A percentile compares a stretch with the other conserved stretches of the same genome.
phyloP scores from a whole-genome alignment of 1,140 invertebrate genomes.

The Melanaphis sacchari region DNA sequence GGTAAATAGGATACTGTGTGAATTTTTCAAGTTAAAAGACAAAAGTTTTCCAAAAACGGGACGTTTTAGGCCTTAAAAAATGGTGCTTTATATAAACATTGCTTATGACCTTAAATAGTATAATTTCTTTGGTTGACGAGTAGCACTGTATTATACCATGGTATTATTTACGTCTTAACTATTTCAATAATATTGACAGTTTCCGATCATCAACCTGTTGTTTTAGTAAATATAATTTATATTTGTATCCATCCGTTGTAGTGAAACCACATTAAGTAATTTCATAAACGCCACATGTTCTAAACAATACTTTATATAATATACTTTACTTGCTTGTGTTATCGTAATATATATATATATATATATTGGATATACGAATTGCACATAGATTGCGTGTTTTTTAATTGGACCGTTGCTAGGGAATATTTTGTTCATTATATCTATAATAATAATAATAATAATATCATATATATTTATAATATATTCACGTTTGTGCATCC shows the following conservation, averaged over 20 bases:
- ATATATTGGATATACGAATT: background rate
- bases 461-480: conserved; percentile 4
- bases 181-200: too few species aligned
- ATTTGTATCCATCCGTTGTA: background rate
- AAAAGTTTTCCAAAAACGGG: too few species aligned
- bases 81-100: too few species aligned
- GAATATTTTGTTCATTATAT: background rate
- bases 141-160: too few species aligned
- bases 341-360: background rate
- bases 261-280: background rate
- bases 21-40: too few species aligned
- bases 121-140: too few species aligned
- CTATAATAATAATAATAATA: background rate
- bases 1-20: too few species aligned
- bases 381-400: background rate
- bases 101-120: too few species aligned
- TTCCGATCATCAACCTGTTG: too few species aligned
- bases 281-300: background rate
- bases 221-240: background rate
- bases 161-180: too few species aligned
- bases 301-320: background rate
- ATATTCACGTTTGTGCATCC: background rate
- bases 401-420: background rate
- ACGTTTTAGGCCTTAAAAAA: too few species aligned
- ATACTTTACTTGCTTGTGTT: too few species aligned